A percentile compares a stretch with the other conserved stretches of the same genome.
Evolutionary conservation across 2,888 invertebrate genomes (phyloP).

Genomic region (Apotomis betuletana): DNA sequence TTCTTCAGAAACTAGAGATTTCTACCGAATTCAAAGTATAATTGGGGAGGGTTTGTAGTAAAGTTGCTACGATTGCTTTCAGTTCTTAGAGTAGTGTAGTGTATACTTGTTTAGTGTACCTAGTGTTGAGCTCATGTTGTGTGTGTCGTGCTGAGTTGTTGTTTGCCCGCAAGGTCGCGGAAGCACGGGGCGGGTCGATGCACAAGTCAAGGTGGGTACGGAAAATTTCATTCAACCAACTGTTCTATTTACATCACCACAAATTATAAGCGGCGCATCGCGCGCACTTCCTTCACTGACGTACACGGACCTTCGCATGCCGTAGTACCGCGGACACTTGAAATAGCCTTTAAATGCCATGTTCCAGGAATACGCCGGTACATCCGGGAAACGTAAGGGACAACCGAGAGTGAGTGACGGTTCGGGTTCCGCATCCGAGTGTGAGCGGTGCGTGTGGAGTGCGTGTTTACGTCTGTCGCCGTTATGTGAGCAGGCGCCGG

Average conservation of each 20-base stretch:
- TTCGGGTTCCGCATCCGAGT: slow-evolving; percentile 48
- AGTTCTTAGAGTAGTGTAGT: slow-evolving; percentile 41
- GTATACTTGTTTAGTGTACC: slow-evolving; percentile 54
- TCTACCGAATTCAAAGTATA: not conserved
- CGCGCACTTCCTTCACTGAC: slow-evolving; percentile 75
- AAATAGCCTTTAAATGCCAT: slow-evolving; percentile 48
- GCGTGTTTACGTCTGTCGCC: slow-evolving; percentile 68
- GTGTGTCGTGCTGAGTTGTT: slow-evolving; percentile 60
- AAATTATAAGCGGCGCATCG: slow-evolving; percentile 72
- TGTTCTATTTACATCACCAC: slow-evolving; percentile 78
- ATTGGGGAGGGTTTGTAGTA: slow-evolving; percentile 1
- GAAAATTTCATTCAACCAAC: slow-evolving; percentile 78
- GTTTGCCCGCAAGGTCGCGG: slow-evolving; percentile 76
- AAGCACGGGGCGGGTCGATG: slow-evolving; percentile 75
- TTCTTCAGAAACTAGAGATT: slow-evolving; percentile 17
- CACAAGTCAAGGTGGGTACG: slow-evolving; percentile 77
- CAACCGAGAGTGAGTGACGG: slow-evolving; percentile 42
- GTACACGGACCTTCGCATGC: slow-evolving; percentile 68
- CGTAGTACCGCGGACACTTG: slow-evolving; percentile 47
- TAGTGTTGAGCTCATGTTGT: slow-evolving; percentile 50
- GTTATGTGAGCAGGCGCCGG: slow-evolving; percentile 68
- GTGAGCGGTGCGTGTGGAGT: slow-evolving; percentile 33
- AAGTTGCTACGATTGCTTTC: slow-evolving; percentile 21
- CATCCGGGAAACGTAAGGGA: slow-evolving; percentile 58
- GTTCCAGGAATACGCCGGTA: slow-evolving; percentile 67